phyloP scores from a whole-genome alignment of 2,113 vertebrate species.

The Saccopteryx leptura region DNA sequence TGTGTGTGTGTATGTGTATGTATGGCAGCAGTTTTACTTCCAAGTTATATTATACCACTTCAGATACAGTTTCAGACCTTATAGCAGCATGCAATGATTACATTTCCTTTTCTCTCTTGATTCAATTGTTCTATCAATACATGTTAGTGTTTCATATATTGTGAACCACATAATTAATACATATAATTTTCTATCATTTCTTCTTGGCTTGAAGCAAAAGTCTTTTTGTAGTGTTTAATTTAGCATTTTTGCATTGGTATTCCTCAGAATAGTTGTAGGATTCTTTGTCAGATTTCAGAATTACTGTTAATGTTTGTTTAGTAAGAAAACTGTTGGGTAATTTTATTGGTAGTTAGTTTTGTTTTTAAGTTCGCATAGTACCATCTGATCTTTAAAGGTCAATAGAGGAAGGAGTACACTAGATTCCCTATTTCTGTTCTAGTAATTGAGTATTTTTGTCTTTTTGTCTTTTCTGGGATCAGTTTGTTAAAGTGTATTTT shows the following conservation, averaged over 20 bases:
- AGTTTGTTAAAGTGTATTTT: conserved; percentile 35
- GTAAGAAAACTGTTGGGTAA: not conserved
- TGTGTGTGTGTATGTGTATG: not conserved
- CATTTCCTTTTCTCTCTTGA: not conserved
- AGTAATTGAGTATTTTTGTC: not conserved
- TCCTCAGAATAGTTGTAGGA: not conserved
- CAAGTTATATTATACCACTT: not conserved
- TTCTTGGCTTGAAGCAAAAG: not conserved
- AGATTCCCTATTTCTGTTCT: not conserved
- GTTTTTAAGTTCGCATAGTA: not conserved
- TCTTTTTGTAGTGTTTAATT: conserved; percentile 32
- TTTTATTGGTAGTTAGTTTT: not conserved
- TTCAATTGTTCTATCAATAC: not conserved
- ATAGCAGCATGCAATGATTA: not conserved
- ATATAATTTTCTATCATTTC: not conserved
- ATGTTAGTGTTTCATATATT: not conserved
- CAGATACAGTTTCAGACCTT: not conserved
- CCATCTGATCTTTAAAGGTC: not conserved
- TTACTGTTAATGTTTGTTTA: not conserved
- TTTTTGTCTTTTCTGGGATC: not conserved
- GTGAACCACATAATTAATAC: not conserved
- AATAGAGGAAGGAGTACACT: not conserved
- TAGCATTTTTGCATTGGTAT: not conserved
- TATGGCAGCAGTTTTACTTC: not conserved
- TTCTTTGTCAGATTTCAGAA: conserved; percentile 42